phyloP scores from a whole-genome alignment of 2,797 vertebrate species.

The Morus bassanus region DNA sequence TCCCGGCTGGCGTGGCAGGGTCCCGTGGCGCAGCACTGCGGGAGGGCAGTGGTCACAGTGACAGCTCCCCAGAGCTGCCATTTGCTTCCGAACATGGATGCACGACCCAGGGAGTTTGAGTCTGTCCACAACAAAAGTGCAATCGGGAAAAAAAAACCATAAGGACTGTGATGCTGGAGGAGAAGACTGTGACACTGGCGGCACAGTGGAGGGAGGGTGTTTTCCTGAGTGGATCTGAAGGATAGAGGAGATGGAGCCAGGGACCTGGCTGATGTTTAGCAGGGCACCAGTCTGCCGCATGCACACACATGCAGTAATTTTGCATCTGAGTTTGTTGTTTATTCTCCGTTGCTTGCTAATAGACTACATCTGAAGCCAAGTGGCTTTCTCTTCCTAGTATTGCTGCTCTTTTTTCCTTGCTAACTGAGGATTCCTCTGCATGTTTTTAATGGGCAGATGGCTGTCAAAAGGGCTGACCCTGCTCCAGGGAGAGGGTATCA shows the following conservation, averaged over 20 bases:
- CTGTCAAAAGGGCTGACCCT: neutral
- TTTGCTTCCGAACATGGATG: fast-evolving
- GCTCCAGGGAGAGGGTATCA: neutral
- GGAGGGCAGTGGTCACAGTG: fast-evolving
- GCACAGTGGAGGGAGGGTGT: fast-evolving
- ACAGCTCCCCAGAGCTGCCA: neutral
- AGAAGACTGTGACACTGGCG: neutral
- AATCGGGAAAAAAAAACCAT: neutral
- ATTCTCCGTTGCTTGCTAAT: neutral
- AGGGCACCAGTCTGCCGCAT: fast-evolving
- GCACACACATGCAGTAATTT: neutral
- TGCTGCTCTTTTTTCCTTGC: neutral
- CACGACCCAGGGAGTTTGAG: neutral
- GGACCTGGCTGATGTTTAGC: neutral
- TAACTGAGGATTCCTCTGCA: neutral
- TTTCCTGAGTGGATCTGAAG: neutral
- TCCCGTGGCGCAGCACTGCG: fast-evolving
- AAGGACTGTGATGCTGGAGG: neutral
- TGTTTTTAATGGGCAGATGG: neutral
- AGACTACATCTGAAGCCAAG: neutral
- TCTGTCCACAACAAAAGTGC: neutral
- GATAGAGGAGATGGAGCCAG: neutral
- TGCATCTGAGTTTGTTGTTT: neutral
- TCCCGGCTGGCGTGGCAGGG: fast-evolving
- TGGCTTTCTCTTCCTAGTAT: neutral